Evolutionary conservation across 2,888 invertebrate species (phyloP).

Genomic region (Noctua comes): DNA sequence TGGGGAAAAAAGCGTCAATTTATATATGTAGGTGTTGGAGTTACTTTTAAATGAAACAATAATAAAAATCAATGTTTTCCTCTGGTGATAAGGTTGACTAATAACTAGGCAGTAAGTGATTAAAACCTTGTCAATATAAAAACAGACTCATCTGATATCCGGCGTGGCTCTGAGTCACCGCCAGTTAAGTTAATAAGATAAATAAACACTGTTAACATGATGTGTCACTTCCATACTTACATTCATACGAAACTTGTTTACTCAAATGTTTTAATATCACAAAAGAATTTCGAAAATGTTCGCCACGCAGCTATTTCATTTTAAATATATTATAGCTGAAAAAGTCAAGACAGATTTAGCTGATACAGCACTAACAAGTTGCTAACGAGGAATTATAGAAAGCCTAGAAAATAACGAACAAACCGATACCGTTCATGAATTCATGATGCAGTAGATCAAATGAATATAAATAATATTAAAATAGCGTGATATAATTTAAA

Average conservation of each 20-base stretch:
- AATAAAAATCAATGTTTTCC: slow-evolving; percentile 10
- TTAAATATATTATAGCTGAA: neutral
- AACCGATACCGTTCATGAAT: neutral
- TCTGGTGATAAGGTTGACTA: slow-evolving; percentile 20
- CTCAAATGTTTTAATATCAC: slow-evolving; percentile 43
- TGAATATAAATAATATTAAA: neutral
- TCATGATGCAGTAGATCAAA: no score
- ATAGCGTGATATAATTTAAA: slow-evolving; percentile 6
- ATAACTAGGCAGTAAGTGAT: slow-evolving; percentile 9
- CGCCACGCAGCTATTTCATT: neutral
- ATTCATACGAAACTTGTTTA: slow-evolving; percentile 49
- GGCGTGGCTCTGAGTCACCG: slow-evolving; percentile 44
- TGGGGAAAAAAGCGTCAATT: neutral
- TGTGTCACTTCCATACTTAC: slow-evolving; percentile 55
- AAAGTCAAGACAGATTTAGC: neutral
- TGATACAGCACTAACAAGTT: neutral
- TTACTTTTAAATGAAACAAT: neutral
- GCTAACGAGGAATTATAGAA: neutral
- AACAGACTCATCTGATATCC: slow-evolving; percentile 44
- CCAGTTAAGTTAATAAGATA: slow-evolving; percentile 40
- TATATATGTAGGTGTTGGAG: neutral
- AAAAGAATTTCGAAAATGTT: slow-evolving; percentile 26
- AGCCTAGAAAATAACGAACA: neutral
- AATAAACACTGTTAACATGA: slow-evolving; percentile 51
- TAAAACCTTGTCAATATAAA: slow-evolving; percentile 42